phyloP scores from a whole-genome alignment of 1,140 invertebrate species.

The Lordiphosa mommai region DNA sequence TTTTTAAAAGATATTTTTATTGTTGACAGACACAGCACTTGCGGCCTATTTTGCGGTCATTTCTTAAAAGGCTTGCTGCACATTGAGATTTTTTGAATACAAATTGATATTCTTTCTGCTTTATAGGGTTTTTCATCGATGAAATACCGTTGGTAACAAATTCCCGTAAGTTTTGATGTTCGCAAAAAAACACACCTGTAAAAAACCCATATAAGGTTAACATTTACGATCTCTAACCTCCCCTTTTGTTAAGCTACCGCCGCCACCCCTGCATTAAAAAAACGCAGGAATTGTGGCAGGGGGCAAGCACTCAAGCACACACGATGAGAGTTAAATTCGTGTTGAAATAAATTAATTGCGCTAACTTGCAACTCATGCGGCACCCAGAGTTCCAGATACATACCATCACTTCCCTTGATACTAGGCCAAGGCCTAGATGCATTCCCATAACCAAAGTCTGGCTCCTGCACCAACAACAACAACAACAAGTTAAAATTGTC shows the following conservation, averaged over 20 bases:
- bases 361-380: conserved; percentile 77
- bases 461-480: background rate
- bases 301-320: conserved; percentile 44
- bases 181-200: no score
- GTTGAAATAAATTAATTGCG: conserved; percentile 78
- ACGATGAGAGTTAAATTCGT: conserved; percentile 77
- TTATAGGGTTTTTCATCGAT: no score
- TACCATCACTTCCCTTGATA: conserved; percentile 3
- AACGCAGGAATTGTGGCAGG: conserved; percentile 22
- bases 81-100: no score
- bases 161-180: no score
- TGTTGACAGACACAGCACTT: no score
- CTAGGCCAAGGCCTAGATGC: conserved; percentile 55
- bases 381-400: conserved; percentile 27
- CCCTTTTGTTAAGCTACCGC: no score
- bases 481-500: conserved; percentile 58
- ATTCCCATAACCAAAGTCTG: conserved; percentile 11
- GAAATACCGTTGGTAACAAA: no score
- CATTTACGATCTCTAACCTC: no score
- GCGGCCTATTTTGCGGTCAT: no score
- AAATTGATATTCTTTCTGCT: background rate
- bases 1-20: no score
- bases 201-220: no score
- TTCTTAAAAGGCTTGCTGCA: no score
- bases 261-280: background rate